Evolutionary conservation across 2,113 vertebrate genomes (phyloP), one percentile per base, ranked within the genome.

Genomic region (Sinosuthora webbiana): DNA sequence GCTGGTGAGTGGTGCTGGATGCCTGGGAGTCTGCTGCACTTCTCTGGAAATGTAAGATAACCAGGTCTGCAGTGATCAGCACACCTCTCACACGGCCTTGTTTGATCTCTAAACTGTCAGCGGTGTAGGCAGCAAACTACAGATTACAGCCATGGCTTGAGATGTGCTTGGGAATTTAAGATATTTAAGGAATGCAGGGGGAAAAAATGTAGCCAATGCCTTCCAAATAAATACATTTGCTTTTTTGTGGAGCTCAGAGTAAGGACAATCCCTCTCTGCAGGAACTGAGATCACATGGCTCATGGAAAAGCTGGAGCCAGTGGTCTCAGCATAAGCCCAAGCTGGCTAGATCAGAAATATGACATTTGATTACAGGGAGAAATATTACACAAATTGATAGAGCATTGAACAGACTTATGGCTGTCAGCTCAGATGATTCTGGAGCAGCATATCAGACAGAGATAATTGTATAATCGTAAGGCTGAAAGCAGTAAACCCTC

Each of bases 321-420:
- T 24, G 50, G 37, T 75, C 62, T 93, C 24, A 56, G 18, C 71
- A 31, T 13, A 59, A 79, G 17, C 24, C 20, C 21, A 35, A 37
- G 8, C 5, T 89, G 60, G 45, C 52, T 80, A 27, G 22, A 90
- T 86, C 14, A 69, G 39, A 93, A 90, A 89, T 77, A 35, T 7
- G 55, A 37, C 49, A 37, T 87, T 88, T 91, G 90, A 87, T 89
- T 93, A 67, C 24, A 68, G 92, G 67, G 52, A 77, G 83, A 95
- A 77, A 15, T 56, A 56, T 60, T 67, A 67, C 35, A 44, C 18
- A 83, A 95, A 94, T 90, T 75, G 87, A 76, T 75, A 83, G 7
- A 59, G 57, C 42, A 44, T 87, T 83, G 68, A 88, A 31, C 7
- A 82, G 74, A 27, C 45, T 83, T 90, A 70, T 0, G 59, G 30